phyloP scores from a whole-genome alignment of 2,113 vertebrate species.

The Orientallactaga bullata region DNA sequence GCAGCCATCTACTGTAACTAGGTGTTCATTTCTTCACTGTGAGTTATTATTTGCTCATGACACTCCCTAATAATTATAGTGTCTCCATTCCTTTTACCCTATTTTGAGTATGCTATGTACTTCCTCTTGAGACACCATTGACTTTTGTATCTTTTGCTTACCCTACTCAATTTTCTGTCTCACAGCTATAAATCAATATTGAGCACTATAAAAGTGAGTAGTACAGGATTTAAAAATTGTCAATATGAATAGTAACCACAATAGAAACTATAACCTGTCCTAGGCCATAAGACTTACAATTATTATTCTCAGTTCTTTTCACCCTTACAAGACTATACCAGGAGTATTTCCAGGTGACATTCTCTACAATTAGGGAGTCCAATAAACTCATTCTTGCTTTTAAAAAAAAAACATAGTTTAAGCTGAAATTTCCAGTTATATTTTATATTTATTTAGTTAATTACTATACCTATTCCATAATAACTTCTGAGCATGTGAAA shows the following conservation, averaged over 20 bases:
- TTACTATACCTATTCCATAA: not conserved
- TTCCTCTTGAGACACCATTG: not conserved
- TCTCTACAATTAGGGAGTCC: not conserved
- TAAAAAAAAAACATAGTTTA: not conserved
- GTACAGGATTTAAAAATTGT: not conserved
- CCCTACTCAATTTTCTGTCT: not conserved
- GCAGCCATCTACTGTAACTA: not conserved
- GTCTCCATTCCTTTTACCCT: not conserved
- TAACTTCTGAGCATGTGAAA: constrained; percentile 11
- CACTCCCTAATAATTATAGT: not conserved
- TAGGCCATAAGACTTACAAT: not conserved
- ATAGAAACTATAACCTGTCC: not conserved
- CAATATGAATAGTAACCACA: not conserved
- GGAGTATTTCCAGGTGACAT: not conserved
- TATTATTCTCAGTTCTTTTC: not conserved
- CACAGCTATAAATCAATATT: not conserved
- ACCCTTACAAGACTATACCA: not conserved
- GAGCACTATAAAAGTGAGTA: not conserved
- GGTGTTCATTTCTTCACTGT: not conserved
- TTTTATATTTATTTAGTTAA: constrained; percentile 17
- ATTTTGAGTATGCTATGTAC: not conserved
- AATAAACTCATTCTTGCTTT: constrained; percentile 2
- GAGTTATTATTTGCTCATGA: not conserved
- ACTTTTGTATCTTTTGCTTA: not conserved
- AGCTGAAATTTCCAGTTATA: constrained; percentile 17